Percentiles rank a stretch among this genome's conserved stretches.
Evolutionary conservation across 2,797 vertebrate genomes (phyloP).

Genomic region (Rhincodon typus): DNA sequence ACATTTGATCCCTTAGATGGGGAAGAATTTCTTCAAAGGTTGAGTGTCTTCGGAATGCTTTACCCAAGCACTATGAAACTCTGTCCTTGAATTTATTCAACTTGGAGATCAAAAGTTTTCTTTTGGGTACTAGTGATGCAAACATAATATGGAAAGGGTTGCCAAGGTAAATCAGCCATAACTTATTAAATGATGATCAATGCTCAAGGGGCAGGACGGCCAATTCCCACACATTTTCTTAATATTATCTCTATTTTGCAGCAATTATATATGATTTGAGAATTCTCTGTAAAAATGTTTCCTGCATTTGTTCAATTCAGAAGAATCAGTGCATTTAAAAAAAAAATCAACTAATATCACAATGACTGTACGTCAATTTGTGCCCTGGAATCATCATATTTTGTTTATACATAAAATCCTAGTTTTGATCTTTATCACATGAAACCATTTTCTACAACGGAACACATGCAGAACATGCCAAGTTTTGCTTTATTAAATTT

Average conservation of each 20-base stretch:
- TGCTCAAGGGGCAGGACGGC: not conserved
- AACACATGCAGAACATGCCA: not conserved
- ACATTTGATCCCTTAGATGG: too few species aligned
- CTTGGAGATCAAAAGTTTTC: not conserved
- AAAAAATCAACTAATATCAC: not conserved
- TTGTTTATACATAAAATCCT: not conserved
- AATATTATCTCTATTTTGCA: not conserved
- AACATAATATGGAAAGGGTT: not conserved
- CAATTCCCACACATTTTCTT: not conserved
- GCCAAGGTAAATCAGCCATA: not conserved
- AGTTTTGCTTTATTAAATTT: too few species aligned
- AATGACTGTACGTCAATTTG: not conserved
- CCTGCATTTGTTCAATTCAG: too few species aligned
- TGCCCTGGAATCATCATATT: not conserved
- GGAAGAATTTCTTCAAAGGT: not conserved
- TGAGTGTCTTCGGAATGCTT: not conserved
- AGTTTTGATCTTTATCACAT: not conserved
- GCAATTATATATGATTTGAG: not conserved
- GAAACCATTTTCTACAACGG: not conserved
- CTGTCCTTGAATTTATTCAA: not conserved
- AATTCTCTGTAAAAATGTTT: not conserved
- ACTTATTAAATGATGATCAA: not conserved
- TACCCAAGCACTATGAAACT: not conserved
- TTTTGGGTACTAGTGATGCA: not conserved
- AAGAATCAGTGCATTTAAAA: not conserved